A percentile compares a stretch with the other conserved stretches of the same genome.
Evolutionary conservation across 2,797 vertebrate species (phyloP).

Genomic region (Ispidina lecontei): DNA sequence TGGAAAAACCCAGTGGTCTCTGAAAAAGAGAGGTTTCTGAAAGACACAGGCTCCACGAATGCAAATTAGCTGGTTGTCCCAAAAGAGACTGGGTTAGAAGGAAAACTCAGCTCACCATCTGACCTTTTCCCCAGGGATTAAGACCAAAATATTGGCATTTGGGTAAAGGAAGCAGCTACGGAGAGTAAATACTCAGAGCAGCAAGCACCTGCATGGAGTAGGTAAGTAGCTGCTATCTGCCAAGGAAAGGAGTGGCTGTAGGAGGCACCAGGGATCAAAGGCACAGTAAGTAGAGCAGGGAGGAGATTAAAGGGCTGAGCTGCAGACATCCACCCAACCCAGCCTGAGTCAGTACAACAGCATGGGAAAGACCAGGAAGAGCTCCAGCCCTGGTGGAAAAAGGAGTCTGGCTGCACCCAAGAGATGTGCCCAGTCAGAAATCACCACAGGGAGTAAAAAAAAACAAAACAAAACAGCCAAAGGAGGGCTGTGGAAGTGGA

Average conservation of each 20-base stretch:
- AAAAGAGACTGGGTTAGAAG: not conserved
- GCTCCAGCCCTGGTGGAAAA: not conserved
- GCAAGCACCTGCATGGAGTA: not conserved
- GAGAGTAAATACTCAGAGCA: not conserved
- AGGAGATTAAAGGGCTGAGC: not conserved
- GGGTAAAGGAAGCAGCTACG: not conserved
- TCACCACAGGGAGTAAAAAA: not conserved
- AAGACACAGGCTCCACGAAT: not conserved
- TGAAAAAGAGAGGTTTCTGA: not conserved
- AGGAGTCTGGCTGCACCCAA: not conserved
- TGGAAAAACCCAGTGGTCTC: not conserved
- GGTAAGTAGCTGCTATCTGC: not conserved
- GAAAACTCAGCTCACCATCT: not conserved
- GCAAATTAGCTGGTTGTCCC: not conserved
- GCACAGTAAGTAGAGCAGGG: not conserved
- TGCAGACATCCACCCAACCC: not conserved
- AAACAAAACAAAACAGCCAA: not conserved
- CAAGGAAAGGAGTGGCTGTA: not conserved
- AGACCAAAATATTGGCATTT: not conserved
- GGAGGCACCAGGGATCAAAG: slow-evolving; percentile 25
- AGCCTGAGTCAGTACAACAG: not conserved
- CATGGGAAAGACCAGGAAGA: not conserved
- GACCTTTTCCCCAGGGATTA: not conserved
- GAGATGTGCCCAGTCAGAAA: not conserved
- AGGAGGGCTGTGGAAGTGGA: not conserved